Base-by-base conservation (phyloP, 2,113 vertebrate species). In the Telmatochromis sp. region DNA sequence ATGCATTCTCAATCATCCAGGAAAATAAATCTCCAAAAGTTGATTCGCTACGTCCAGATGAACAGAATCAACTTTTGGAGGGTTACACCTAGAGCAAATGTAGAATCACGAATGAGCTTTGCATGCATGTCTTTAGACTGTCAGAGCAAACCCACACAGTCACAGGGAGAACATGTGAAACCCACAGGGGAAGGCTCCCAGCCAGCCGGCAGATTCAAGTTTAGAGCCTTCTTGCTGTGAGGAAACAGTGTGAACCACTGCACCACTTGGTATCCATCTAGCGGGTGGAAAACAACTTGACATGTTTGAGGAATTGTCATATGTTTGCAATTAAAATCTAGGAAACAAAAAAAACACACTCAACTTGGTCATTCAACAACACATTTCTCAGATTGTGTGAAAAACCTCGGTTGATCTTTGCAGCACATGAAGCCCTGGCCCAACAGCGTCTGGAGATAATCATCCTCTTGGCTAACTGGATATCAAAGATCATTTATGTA, bases 381-480 rank as follows among this genome's bases (percentile, higher is more conserved):
- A 42, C 12, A 2, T 68, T 68, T 68, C 63, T 40, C 19, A 40
- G 1, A 23, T 42, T 1, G n/a, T 23, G 37, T 40, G n/a, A 40
- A 71, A 40, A 40, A 6, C 63, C n/a, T 40, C 3, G 0, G n/a
- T 71, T 42, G 65, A 42, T 71, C n/a, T 21, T 1, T 45, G 33
- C 7, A 23, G 37, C 37, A 7, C n/a, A 3, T 73, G 37, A 73
- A 73, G 65, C 7, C 37, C 65, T 26, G 65, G 65, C n/a, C 65
- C 37, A 71, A 15, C 37, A 42, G 65, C 1, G n/a, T 40, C 65
- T 45, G 65, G 37, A 15, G 37, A 45, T 45, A 45, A 45, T 45
- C 21, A 26, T 71, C 65, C 65, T 42, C n/a, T 23, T 71, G 65
- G 37, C n/a, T 6, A 9, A 71, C 37, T 71, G 21, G 21, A 26